These are phyloP conservation scores for Thunnus maccoyii DNA, from an alignment of 2,113 vertebrate genomes.

Conservation along the genomic window DNA sequence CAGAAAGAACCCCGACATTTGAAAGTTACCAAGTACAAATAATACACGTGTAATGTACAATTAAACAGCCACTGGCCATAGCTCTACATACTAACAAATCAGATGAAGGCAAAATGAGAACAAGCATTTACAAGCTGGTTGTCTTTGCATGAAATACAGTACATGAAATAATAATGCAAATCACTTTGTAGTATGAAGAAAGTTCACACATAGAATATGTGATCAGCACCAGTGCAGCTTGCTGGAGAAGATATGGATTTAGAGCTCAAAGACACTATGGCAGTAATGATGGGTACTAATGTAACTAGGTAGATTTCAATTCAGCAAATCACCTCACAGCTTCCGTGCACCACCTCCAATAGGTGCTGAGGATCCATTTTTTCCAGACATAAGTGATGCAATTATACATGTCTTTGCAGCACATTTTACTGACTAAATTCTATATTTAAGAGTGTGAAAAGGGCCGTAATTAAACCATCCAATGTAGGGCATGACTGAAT, in stretches of 20 bases:
- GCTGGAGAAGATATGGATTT: neutral
- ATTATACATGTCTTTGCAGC: slow-evolving; percentile 26
- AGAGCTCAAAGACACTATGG: neutral
- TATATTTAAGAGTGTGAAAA: slow-evolving; percentile 48
- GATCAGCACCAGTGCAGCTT: neutral
- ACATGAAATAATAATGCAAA: neutral
- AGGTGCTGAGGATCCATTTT: slow-evolving; percentile 12
- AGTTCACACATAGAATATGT: neutral
- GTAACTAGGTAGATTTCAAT: neutral
- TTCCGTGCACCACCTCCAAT: neutral
- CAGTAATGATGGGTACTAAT: neutral
- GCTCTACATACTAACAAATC: neutral
- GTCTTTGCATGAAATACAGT: neutral
- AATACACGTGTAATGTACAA: neutral
- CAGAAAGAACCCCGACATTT: neutral
- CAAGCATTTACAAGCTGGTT: neutral
- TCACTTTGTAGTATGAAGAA: neutral
- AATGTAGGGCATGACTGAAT: slow-evolving; percentile 60
- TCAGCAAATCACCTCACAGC: neutral
- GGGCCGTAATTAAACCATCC: slow-evolving; percentile 55
- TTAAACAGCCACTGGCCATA: neutral
- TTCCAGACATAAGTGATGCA: slow-evolving; percentile 24
- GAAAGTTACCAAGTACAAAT: neutral
- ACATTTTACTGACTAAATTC: slow-evolving; percentile 49
- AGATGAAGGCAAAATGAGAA: neutral